phyloP scores from a whole-genome alignment of 2,888 invertebrate genomes.

The Melipona beecheii region DNA sequence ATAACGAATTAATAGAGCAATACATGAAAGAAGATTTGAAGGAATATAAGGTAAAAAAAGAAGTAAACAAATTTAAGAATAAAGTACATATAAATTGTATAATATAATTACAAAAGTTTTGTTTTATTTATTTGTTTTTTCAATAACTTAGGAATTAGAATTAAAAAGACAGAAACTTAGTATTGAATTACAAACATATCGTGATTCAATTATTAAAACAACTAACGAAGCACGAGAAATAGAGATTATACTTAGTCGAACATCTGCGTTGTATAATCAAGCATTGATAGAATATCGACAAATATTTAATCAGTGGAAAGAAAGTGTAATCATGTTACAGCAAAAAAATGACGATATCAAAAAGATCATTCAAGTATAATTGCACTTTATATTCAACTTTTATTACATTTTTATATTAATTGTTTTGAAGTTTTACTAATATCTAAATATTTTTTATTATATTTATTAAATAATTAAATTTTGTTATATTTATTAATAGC shows the following conservation, averaged over 20 bases:
- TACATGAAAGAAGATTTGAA: slow-evolving; percentile 90
- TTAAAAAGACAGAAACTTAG: slow-evolving; percentile 85
- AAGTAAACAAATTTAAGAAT: background rate
- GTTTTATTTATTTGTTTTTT: background rate
- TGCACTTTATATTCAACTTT: background rate
- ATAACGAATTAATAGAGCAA: slow-evolving; percentile 89
- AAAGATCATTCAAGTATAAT: slow-evolving; percentile 84
- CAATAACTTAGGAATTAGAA: slow-evolving; percentile 84
- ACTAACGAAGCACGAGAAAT: slow-evolving; percentile 85
- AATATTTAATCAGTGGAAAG: slow-evolving; percentile 90
- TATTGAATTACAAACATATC: slow-evolving; percentile 84
- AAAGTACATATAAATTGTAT: background rate
- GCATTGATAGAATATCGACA: slow-evolving; percentile 88
- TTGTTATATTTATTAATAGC: background rate
- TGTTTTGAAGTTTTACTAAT: background rate
- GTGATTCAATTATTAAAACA: slow-evolving; percentile 83
- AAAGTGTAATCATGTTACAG: slow-evolving; percentile 88
- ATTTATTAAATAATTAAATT: background rate
- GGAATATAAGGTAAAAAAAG: slow-evolving; percentile 85
- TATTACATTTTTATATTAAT: background rate
- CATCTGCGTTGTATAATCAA: slow-evolving; percentile 85
- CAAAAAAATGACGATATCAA: slow-evolving; percentile 89
- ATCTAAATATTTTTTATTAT: background rate
- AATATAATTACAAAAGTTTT: background rate
- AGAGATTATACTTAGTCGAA: slow-evolving; percentile 86